Conservation (phyloP, 2,797 vertebrate species). For the Trachurus trachurus region DNA sequence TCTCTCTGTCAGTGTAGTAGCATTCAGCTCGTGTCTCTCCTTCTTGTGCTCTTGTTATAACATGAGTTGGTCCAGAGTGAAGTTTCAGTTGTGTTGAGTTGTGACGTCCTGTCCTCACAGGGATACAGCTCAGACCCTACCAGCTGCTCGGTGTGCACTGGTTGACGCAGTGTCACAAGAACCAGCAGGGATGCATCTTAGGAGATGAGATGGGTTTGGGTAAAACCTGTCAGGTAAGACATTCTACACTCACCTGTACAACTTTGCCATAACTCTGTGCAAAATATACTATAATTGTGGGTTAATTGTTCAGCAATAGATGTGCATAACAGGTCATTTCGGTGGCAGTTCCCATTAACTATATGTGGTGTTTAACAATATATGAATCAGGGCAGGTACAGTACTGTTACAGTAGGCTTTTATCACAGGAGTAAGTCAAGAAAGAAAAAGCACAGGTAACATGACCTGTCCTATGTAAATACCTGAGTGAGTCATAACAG, state of each 20-base stretch:
- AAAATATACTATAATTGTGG: too few relatives aligned
- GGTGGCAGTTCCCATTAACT: too few relatives aligned
- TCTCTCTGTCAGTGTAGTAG: not conserved
- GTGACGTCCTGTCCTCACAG: conserved; percentile 67
- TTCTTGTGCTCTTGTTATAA: not conserved
- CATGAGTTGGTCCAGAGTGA: not conserved
- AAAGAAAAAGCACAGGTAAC: not conserved
- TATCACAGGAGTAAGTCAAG: not conserved
- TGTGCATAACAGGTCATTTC: too few relatives aligned
- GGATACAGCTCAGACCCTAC: conserved; percentile 88
- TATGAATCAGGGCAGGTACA: too few relatives aligned
- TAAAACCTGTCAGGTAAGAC: conserved; percentile 94
- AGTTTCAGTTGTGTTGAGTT: not conserved
- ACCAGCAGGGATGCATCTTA: conserved; percentile 92
- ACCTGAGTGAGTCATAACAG: not conserved
- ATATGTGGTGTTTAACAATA: too few relatives aligned
- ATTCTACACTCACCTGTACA: not conserved
- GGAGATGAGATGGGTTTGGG: conserved; percentile 97
- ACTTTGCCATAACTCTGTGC: too few relatives aligned
- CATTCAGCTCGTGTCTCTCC: not conserved
- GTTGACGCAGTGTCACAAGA: conserved; percentile 85
- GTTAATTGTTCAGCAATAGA: too few relatives aligned
- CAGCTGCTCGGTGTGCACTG: conserved; percentile 93
- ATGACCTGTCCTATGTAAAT: not conserved
- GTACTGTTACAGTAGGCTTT: too few relatives aligned